Conservation (phyloP, 2,797 vertebrate genomes). For the Streptopelia turtur region DNA sequence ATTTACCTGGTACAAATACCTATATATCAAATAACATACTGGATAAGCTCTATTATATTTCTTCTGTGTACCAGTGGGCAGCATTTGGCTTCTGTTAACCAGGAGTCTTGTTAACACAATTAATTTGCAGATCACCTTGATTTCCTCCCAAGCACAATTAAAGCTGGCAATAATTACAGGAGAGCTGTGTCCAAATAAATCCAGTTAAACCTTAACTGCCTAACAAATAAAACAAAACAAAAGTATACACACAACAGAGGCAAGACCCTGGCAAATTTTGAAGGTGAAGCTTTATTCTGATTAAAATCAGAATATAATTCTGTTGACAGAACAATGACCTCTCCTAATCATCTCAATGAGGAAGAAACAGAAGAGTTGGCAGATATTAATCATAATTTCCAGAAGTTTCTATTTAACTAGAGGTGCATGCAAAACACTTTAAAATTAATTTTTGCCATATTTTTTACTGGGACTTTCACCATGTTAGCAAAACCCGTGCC, state of each 20-base stretch:
- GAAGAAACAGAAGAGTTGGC: constrained; percentile 13
- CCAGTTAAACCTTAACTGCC: constrained; percentile 20
- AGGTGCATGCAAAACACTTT: neutral
- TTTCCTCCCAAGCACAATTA: neutral
- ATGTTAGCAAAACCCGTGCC: neutral
- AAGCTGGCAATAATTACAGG: neutral
- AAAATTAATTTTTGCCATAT: neutral
- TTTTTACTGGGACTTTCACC: neutral
- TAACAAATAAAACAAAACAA: constrained; percentile 34
- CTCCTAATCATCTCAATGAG: neutral
- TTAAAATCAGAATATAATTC: constrained; percentile 64
- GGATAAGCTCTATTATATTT: neutral
- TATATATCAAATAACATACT: neutral
- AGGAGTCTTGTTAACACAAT: neutral
- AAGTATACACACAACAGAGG: neutral
- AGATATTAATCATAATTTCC: neutral
- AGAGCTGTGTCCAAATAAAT: neutral
- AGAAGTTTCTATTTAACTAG: neutral
- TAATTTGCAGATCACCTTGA: constrained; percentile 4
- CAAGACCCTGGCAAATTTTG: constrained; percentile 33
- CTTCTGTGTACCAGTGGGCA: fast-evolving
- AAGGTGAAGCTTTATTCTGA: constrained; percentile 38
- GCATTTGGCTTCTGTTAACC: neutral
- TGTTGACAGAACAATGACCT: constrained; percentile 39
- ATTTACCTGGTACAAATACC: neutral